Percentiles rank a stretch among this genome's conserved stretches.
These are phyloP conservation scores for Dynastes grantii DNA, from an alignment of 2,888 invertebrate species.

Conservation along the genomic window DNA sequence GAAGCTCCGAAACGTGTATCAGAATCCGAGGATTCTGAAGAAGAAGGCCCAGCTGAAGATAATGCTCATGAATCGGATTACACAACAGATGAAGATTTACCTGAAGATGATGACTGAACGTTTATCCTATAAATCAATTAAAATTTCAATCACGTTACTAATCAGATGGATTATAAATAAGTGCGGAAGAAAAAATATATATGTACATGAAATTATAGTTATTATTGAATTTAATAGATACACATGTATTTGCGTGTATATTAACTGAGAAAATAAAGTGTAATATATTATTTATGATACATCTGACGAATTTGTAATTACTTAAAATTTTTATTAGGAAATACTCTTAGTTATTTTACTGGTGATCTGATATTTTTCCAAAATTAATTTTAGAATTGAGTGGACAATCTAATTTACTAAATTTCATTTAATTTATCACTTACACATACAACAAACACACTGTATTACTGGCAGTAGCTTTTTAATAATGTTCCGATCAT, in stretches of 20 bases:
- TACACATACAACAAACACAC: no score
- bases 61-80: conserved; percentile 80
- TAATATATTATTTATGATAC: conserved; percentile 30
- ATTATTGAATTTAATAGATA: conserved; percentile 14
- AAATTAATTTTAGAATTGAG: neutral
- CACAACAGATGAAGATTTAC: conserved; percentile 80
- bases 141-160: conserved; percentile 31
- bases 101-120: conserved; percentile 67
- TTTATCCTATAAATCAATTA: conserved; percentile 14
- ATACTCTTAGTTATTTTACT: neutral
- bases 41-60: conserved; percentile 75
- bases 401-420: neutral
- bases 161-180: conserved; percentile 43
- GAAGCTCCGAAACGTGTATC: conserved; percentile 96
- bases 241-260: neutral
- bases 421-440: no score
- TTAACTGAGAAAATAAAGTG: neutral
- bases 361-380: conserved; percentile 6
- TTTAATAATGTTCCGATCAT: no score
- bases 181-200: neutral
- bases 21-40: conserved; percentile 94
- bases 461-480: no score
- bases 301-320: conserved; percentile 31
- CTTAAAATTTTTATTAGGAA: conserved; percentile 14
- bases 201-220: neutral